Evolutionary conservation across 2,888 invertebrate genomes (phyloP).

Genomic region (Reticulitermes lucifugus): DNA sequence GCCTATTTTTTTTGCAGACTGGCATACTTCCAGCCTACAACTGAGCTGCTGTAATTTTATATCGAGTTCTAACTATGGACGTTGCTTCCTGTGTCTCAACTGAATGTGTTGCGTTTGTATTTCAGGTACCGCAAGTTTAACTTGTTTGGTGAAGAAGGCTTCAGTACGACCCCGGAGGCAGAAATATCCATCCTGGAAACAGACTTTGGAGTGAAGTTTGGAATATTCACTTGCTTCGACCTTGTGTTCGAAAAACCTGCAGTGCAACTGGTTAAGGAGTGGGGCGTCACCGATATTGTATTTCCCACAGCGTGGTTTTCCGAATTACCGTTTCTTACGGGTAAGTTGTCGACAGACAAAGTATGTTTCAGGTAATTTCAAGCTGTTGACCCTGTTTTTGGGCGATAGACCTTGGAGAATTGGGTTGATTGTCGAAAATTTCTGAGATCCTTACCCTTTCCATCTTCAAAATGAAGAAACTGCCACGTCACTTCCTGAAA

Average conservation of each 20-base stretch:
- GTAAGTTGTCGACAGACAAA: slow-evolving; percentile 59
- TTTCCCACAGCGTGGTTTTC: slow-evolving; percentile 86
- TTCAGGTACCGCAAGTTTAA: slow-evolving; percentile 65
- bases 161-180: slow-evolving; percentile 63
- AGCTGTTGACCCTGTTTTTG: too few relatives aligned
- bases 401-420: too few relatives aligned
- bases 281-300: slow-evolving; percentile 71
- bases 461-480: too few relatives aligned
- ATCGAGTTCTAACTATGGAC: too few relatives aligned
- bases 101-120: slow-evolving; percentile 19
- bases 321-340: slow-evolving; percentile 81
- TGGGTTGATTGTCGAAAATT: too few relatives aligned
- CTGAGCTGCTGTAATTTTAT: too few relatives aligned
- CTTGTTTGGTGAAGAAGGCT: slow-evolving; percentile 64
- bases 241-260: slow-evolving; percentile 80
- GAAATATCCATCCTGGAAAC: slow-evolving; percentile 75
- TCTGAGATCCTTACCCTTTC: too few relatives aligned
- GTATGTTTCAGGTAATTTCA: too few relatives aligned
- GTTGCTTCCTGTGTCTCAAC: too few relatives aligned
- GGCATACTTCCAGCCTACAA: too few relatives aligned
- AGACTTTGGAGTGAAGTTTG: slow-evolving; percentile 83
- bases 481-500: too few relatives aligned
- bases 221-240: slow-evolving; percentile 87
- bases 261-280: slow-evolving; percentile 66
- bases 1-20: too few relatives aligned